phyloP scores from a whole-genome alignment of 2,113 vertebrate species.

The Potamarius usumacintae region DNA sequence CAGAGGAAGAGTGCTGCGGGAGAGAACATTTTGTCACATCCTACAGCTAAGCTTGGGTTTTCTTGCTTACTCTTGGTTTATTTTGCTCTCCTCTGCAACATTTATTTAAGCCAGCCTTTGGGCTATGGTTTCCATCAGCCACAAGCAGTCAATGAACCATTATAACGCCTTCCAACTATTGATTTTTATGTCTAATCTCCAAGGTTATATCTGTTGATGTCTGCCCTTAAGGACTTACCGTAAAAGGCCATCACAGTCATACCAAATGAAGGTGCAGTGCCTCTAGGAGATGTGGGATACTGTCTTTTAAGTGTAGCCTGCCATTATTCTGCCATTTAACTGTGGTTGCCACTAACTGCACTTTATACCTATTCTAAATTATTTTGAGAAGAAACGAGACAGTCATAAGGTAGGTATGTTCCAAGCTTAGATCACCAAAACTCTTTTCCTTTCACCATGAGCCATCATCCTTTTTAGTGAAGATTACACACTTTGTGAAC shows the following conservation, averaged over 20 bases:
- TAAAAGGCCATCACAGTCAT: conserved; percentile 1
- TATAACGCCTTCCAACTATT: conserved; percentile 42
- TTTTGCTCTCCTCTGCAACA: conserved; percentile 18
- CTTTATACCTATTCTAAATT: neutral
- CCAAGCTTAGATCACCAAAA: neutral
- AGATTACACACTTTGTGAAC: conserved; percentile 14
- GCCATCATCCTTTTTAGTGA: neutral
- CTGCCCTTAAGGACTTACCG: conserved; percentile 33
- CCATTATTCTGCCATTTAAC: conserved; percentile 19
- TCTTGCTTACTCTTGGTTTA: conserved; percentile 31
- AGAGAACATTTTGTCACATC: conserved; percentile 41
- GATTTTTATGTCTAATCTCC: conserved; percentile 52
- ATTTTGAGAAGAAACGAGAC: neutral
- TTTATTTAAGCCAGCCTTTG: conserved; percentile 25
- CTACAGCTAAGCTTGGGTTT: conserved; percentile 8
- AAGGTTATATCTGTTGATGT: conserved; percentile 54
- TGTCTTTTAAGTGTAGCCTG: neutral
- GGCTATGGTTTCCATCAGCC: conserved; percentile 44
- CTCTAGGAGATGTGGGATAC: neutral
- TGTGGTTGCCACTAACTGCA: neutral
- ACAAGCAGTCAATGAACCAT: conserved; percentile 59
- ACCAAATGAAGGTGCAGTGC: conserved; percentile 11
- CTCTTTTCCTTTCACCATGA: neutral
- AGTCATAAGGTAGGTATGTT: neutral
- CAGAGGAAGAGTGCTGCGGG: conserved; percentile 48